Evolutionary conservation across 2,797 vertebrate genomes (phyloP).

Genomic region (Oophaga sylvatica): DNA sequence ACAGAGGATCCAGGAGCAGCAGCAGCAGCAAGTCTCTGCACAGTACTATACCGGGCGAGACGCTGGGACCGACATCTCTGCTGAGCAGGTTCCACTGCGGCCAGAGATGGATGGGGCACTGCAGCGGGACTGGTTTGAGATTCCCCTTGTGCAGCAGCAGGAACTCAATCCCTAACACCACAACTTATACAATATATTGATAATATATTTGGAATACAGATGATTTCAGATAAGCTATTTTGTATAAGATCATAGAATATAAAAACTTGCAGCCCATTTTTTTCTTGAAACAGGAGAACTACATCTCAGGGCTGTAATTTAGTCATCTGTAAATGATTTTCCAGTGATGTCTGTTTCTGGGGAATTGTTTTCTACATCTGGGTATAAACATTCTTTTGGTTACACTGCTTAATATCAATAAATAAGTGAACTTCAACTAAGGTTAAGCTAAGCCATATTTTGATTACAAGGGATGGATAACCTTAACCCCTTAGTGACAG

Average conservation of each 20-base stretch:
- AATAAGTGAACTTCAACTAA: conserved; percentile 10
- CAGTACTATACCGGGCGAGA: too few relatives aligned
- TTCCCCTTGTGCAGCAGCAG: too few relatives aligned
- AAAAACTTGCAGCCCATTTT: background rate
- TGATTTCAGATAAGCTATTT: background rate
- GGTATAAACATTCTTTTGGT: conserved; percentile 1
- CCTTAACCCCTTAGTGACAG: too few relatives aligned
- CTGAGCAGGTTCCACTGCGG: too few relatives aligned
- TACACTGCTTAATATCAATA: conserved; percentile 25
- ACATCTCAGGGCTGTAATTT: background rate
- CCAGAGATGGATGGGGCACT: too few relatives aligned
- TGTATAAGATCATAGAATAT: background rate
- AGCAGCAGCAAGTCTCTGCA: too few relatives aligned
- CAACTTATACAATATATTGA: background rate
- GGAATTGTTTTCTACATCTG: conserved; percentile 20
- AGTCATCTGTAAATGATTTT: conserved; percentile 38
- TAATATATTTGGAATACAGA: background rate
- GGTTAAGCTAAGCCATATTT: conserved; percentile 19
- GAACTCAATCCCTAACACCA: too few relatives aligned
- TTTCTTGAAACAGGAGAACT: conserved; percentile 4
- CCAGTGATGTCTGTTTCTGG: conserved; percentile 38
- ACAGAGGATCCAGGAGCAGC: too few relatives aligned
- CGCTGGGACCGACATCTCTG: too few relatives aligned
- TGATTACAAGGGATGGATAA: background rate
- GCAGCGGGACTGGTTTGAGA: too few relatives aligned